Conservation (phyloP, 2,113 vertebrate genomes). For the Chaenogobius annularis region DNA sequence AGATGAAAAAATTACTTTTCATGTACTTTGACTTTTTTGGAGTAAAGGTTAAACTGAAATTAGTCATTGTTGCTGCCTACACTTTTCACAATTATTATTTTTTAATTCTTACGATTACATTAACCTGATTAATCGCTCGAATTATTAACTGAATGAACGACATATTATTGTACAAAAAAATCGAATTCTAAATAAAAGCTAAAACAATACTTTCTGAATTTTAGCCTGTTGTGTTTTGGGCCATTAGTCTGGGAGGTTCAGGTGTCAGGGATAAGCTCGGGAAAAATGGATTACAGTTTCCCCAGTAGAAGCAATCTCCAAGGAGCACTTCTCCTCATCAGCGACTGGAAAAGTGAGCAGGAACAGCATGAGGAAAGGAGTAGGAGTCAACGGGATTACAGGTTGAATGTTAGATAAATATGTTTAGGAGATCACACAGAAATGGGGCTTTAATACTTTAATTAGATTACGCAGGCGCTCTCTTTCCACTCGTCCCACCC, state of each 20-base stretch:
- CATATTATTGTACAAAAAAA: neutral
- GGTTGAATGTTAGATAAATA: constrained; percentile 61
- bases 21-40: too few species aligned
- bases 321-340: constrained; percentile 49
- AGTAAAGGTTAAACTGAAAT: too few species aligned
- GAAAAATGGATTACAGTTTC: constrained; percentile 57
- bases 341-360: constrained; percentile 32
- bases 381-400: constrained; percentile 55
- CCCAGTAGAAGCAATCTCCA: constrained; percentile 46
- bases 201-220: neutral
- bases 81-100: too few species aligned
- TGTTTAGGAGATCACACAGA: constrained; percentile 51
- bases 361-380: constrained; percentile 1
- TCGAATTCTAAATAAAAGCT: neutral
- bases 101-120: too few species aligned
- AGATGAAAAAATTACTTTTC: too few species aligned
- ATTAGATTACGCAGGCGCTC: constrained; percentile 61
- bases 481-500: neutral
- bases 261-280: constrained; percentile 59
- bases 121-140: too few species aligned
- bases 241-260: constrained; percentile 50
- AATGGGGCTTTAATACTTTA: constrained; percentile 58
- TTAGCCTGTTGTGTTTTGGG: constrained; percentile 10
- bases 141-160: too few species aligned
- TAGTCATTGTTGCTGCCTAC: too few species aligned